Evolutionary conservation across 2,113 vertebrate genomes (phyloP).

Genomic region (Dolichotis patagonum): DNA sequence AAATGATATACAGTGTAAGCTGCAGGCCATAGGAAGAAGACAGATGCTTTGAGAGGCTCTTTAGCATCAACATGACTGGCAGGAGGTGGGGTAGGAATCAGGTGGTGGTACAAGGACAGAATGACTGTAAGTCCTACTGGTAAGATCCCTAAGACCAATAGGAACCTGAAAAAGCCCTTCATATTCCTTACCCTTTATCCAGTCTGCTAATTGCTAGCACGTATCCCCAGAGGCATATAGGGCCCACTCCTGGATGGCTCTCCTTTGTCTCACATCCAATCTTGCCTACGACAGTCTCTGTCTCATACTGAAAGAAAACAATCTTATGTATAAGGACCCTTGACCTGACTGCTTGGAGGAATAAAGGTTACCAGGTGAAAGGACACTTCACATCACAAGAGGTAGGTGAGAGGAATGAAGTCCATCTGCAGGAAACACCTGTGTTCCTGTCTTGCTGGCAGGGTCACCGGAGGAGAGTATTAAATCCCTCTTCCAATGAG

Average conservation of each 20-base stretch:
- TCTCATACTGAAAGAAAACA: conserved; percentile 37
- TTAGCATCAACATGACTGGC: neutral
- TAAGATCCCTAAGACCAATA: neutral
- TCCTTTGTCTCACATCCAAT: neutral
- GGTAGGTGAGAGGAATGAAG: conserved; percentile 52
- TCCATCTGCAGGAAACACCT: conserved; percentile 45
- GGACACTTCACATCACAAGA: neutral
- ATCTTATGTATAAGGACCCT: conserved; percentile 62
- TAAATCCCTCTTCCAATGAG: conserved; percentile 27
- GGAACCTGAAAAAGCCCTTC: neutral
- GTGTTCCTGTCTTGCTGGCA: neutral
- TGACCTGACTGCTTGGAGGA: conserved; percentile 79
- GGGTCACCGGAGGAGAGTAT: neutral
- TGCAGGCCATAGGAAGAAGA: neutral
- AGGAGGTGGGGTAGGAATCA: neutral
- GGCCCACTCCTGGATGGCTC: neutral
- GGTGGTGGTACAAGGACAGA: neutral
- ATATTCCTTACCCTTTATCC: neutral
- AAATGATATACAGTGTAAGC: neutral
- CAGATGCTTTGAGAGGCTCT: neutral
- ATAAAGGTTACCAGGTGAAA: conserved; percentile 79
- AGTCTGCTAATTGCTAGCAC: neutral
- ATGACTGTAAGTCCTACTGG: neutral
- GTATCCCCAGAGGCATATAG: too few species aligned
- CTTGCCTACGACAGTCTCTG: neutral